Evolutionary conservation across 2,888 invertebrate species (phyloP), one percentile per base, ranked within the genome.

Genomic region (Epiperipatus broadwayi): DNA sequence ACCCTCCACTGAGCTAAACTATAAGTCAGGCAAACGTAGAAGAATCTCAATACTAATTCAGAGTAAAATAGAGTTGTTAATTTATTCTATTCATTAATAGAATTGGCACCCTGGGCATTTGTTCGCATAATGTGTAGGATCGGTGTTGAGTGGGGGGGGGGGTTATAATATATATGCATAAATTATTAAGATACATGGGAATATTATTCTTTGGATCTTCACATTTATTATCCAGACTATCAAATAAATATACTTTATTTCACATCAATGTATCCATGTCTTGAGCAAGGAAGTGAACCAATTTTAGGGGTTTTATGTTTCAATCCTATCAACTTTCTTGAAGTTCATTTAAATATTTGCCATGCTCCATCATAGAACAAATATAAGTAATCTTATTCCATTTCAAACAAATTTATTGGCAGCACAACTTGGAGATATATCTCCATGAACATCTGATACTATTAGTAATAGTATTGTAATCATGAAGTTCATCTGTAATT

Each of bases 361-460:
- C 95, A 70, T 93, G 97, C 63, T 97, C 97, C 43, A 95, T 81
- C 97, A 99, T 97, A 45, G 97, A 52, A 97, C 97, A 66, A 97
- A 97, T 39, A 93, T 85, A 47, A 93, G 72, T 45, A 97, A 77
- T 38, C 91, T 71, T 7, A 89, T 91, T 10, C 87, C 89, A 63
- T 95, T 91, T 42, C 89, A 87, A 27, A 93, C 85, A 65, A 97
- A 91, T 20, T 97, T 97, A 64, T 91, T 97, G 3, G 97, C 97
- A 32, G 97, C 97, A 67, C 93, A 93, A 55, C 95, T 95, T 50
- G 89, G 89, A 16, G 95, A 95, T 34, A 91, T 79, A 57, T 97
- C 95, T 39, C 97, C 97, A 55, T 91, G 84, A 44, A 91, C 80
- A 37, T 81, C 78, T 10, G 97, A 95, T 22, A 91, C 84, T n/a